phyloP scores from a whole-genome alignment of 2,113 vertebrate species.

The Stigmatopora nigra region DNA sequence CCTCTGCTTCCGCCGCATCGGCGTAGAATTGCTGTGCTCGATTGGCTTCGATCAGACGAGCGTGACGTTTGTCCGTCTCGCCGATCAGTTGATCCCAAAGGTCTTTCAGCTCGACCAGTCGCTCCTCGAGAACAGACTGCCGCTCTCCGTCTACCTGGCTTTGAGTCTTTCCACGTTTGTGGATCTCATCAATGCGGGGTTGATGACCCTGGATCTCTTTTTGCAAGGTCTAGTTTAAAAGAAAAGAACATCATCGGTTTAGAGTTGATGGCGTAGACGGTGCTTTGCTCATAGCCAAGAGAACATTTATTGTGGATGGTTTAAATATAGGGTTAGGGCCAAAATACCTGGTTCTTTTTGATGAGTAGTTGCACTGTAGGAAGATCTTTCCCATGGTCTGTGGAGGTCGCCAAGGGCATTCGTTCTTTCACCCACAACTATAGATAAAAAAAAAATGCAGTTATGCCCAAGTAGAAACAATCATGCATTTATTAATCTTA shows the following conservation, averaged over 20 bases:
- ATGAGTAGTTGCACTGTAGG: conserved; percentile 87
- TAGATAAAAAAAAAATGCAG: conserved; percentile 9
- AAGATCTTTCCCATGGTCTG: conserved; percentile 86
- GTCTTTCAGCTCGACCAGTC: conserved; percentile 72
- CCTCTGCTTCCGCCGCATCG: conserved; percentile 82
- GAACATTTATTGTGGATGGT: not conserved
- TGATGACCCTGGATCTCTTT: conserved; percentile 93
- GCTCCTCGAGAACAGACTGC: conserved; percentile 67
- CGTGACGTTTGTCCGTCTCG: conserved; percentile 75
- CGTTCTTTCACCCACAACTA: conserved; percentile 89
- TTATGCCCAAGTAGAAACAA: not conserved
- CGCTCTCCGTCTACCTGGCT: conserved; percentile 62
- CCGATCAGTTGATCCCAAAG: conserved; percentile 78
- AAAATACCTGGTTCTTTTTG: conserved; percentile 87
- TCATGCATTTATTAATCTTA: not conserved
- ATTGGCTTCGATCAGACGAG: conserved; percentile 75
- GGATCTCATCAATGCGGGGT: conserved; percentile 84
- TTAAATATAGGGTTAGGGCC: not conserved
- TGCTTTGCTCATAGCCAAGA: not conserved
- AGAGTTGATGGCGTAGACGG: not conserved
- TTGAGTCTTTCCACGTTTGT: conserved; percentile 63
- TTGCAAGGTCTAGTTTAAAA: conserved; percentile 75
- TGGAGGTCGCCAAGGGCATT: conserved; percentile 82
- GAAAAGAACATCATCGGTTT: not conserved
- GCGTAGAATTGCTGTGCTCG: conserved; percentile 87